Base-by-base conservation (phyloP, 2,113 vertebrate genomes). In the Hiodon alosoides region DNA sequence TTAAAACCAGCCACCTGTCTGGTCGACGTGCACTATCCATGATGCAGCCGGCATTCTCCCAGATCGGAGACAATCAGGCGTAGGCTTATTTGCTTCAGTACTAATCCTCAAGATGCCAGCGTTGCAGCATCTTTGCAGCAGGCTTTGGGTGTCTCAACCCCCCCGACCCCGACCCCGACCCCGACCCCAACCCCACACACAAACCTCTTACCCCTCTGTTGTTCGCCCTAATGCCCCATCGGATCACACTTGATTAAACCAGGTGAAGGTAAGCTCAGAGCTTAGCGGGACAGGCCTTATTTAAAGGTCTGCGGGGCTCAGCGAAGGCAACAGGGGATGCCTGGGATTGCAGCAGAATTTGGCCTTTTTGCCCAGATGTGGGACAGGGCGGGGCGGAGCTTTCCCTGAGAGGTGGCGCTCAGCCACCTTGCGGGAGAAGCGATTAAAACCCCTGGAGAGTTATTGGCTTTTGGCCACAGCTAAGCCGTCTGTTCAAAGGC, bases 91-190 rank as follows among this genome's bases (percentile, higher is more conserved):
- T 31, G 31, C 31, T 31, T 31, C 31, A 31, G 31, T 31, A 31
- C 31, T 31, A 88, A 88, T 85, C 85, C 82, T 84, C 57, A 83
- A 75, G 78, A 31, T 31, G 31, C 31, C 31, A 31, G 31, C 31
- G 31, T 31, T 31, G 31, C 31, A 31, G 31, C 31, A 31, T 31
- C 31, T 31, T 31, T 31, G 31, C 31, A 31, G 31, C 31, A 31
- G 31, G 31, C 31, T 31, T 31, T 31, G 31, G 31, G 31, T 31
- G 31, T 31, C 31, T 31, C 31, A 31, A 31, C 31, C 31, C 31
- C 31, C 31, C 31, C 31, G 31, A 31, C 31, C 31, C 31, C 31
- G 31, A 31, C 84, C 83, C 82, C 79, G 79, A 79, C 78, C 79
- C 17, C 78, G 46, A 2, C 48, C 13, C 52, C 51, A 47, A 2